Evolutionary conservation across 1,140 invertebrate species (phyloP).

Genomic region (Galleria mellonella): DNA sequence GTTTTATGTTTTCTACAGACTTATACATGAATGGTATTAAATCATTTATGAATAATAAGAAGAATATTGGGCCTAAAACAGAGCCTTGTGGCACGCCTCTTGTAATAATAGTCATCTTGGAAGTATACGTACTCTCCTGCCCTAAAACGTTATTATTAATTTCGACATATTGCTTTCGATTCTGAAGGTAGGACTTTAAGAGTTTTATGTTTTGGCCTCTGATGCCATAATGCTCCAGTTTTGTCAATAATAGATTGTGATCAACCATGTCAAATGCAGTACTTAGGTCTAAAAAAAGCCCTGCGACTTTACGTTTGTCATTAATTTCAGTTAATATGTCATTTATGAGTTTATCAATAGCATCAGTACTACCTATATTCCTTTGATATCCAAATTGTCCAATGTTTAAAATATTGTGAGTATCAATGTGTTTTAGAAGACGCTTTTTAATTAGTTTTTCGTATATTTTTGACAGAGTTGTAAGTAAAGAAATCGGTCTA

Average conservation of each 20-base stretch:
- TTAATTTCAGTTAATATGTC: not conserved
- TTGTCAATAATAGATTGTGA: not conserved
- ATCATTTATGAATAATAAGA: not conserved
- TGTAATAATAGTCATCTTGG: slow-evolving; percentile 1
- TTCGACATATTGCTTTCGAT: slow-evolving; percentile 11
- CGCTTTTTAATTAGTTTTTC: slow-evolving; percentile 8
- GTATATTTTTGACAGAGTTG: slow-evolving; percentile 10
- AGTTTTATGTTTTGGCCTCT: slow-evolving; percentile 1
- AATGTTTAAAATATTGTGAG: not conserved
- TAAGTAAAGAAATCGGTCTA: slow-evolving; percentile 7
- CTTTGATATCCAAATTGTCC: slow-evolving; percentile 12
- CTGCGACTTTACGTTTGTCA: not conserved
- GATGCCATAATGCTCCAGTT: slow-evolving; percentile 11
- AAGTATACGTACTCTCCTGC: not conserved
- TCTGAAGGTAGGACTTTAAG: slow-evolving; percentile 5
- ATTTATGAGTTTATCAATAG: slow-evolving; percentile 6
- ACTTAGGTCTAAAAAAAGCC: slow-evolving; percentile 3
- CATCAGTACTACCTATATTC: slow-evolving; percentile 1
- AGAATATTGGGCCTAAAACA: slow-evolving; percentile 1
- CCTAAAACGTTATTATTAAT: not conserved
- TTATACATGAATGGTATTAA: slow-evolving; percentile 5
- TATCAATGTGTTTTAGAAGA: slow-evolving; percentile 1
- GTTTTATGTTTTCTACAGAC: slow-evolving; percentile 2
- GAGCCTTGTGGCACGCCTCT: slow-evolving; percentile 4
- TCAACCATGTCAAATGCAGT: slow-evolving; percentile 2